Evolutionary conservation across 2,797 vertebrate genomes (phyloP).

Genomic region (Chaenodraco wilsoni): DNA sequence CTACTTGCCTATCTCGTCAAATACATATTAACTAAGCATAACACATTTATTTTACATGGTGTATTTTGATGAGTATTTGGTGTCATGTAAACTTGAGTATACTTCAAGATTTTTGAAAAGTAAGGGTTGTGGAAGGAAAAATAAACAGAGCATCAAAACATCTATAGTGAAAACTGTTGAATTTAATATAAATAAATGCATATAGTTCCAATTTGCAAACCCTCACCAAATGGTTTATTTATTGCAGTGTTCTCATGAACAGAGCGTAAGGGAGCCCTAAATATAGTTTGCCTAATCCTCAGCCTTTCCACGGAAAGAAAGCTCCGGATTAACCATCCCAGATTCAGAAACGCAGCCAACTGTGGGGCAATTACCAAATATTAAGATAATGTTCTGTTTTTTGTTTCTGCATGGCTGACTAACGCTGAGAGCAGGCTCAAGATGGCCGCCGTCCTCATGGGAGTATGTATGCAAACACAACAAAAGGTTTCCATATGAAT

Average conservation of each 20-base stretch:
- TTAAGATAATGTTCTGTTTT: slow-evolving; percentile 55
- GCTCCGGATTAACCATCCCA: slow-evolving; percentile 53
- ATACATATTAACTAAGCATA: not conserved
- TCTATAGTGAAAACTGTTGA: slow-evolving; percentile 10
- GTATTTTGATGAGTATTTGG: not conserved
- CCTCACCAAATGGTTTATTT: slow-evolving; percentile 15
- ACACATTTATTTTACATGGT: not conserved
- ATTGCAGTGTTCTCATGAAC: slow-evolving; percentile 31
- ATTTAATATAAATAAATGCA: slow-evolving; percentile 23
- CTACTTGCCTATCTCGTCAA: too few species aligned
- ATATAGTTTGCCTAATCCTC: slow-evolving; percentile 63
- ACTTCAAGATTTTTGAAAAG: too few species aligned
- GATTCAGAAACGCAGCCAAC: slow-evolving; percentile 55
- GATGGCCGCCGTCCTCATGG: slow-evolving; percentile 22
- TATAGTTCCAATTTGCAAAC: slow-evolving; percentile 1
- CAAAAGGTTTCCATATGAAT: slow-evolving; percentile 46
- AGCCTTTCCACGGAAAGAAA: slow-evolving; percentile 43
- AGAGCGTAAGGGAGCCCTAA: slow-evolving; percentile 48
- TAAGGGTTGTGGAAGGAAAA: not conserved
- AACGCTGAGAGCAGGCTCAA: slow-evolving; percentile 38
- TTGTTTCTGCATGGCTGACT: slow-evolving; percentile 48
- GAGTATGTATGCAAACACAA: slow-evolving; percentile 14
- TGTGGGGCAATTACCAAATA: slow-evolving; percentile 66
- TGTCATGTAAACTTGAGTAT: not conserved
- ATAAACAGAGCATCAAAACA: not conserved